Evolutionary conservation across 1,140 invertebrate genomes (phyloP).

Genomic region (Leptinotarsa undecemlineata): DNA sequence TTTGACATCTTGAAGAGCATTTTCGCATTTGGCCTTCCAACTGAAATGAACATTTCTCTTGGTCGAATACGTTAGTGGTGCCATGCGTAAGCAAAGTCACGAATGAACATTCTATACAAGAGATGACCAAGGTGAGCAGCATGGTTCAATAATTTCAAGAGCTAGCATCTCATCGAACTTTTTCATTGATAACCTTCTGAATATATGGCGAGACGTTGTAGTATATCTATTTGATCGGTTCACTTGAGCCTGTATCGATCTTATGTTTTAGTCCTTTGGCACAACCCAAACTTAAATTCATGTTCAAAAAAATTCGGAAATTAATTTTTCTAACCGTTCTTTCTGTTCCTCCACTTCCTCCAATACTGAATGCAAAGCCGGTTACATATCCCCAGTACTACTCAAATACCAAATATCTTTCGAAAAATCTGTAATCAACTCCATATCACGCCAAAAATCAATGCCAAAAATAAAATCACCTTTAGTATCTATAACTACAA

Average conservation of each 20-base stretch:
- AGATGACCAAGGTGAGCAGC: conserved; percentile 55
- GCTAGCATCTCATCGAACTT: no score
- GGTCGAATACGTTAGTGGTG: no score
- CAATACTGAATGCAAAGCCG: no score
- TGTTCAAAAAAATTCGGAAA: background rate
- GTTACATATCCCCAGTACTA: no score
- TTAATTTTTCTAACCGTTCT: background rate
- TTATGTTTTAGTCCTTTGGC: background rate
- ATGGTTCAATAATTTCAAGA: conserved; percentile 53
- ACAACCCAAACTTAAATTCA: background rate
- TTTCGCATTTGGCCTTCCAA: no score
- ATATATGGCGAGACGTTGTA: background rate
- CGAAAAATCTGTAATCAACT: conserved; percentile 3
- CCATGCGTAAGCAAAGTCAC: no score
- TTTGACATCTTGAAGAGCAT: no score
- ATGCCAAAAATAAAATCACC: conserved; percentile 11
- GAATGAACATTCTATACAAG: conserved; percentile 30
- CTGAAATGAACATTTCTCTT: no score
- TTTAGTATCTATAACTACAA: conserved; percentile 25
- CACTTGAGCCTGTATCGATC: conserved; percentile 9
- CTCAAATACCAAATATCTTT: conserved; percentile 11
- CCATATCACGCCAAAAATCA: conserved; percentile 21
- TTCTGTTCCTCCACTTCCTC: background rate
- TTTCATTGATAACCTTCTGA: background rate
- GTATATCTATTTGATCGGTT: conserved; percentile 30